A percentile compares a stretch with the other conserved stretches of the same genome.
phyloP scores from a whole-genome alignment of 2,797 vertebrate species.

The Catharus ustulatus region DNA sequence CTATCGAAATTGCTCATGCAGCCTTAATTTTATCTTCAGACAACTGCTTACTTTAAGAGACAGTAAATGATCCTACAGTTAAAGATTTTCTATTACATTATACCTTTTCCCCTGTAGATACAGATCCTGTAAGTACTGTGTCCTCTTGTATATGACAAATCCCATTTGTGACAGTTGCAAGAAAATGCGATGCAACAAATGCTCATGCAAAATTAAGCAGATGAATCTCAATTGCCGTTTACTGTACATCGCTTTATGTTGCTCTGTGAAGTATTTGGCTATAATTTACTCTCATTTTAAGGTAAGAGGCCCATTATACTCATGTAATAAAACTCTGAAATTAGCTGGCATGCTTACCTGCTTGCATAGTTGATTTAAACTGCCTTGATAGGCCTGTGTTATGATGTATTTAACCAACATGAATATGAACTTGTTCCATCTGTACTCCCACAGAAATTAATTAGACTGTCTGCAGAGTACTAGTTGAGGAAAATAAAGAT shows the following conservation, averaged over 20 bases:
- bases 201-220: slow-evolving; percentile 22
- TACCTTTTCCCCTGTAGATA: not conserved
- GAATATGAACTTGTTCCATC: not conserved
- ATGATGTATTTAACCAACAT: not conserved
- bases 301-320: not conserved
- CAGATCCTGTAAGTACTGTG: not conserved
- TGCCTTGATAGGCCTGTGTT: not conserved
- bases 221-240: not conserved
- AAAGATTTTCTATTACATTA: not conserved
- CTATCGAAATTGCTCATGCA: not conserved
- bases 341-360: not conserved
- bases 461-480: not conserved
- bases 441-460: not conserved
- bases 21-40: not conserved
- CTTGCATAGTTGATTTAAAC: not conserved
- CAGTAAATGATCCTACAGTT: not conserved
- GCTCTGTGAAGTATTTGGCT: not conserved
- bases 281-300: slow-evolving; percentile 22
- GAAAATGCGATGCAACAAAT: not conserved
- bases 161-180: not conserved
- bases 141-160: not conserved
- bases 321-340: not conserved
- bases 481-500: not conserved
- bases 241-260: not conserved
- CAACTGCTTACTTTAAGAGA: not conserved